Conservation (phyloP, 2,797 vertebrate genomes). For the Coranthus polyacanthus region DNA sequence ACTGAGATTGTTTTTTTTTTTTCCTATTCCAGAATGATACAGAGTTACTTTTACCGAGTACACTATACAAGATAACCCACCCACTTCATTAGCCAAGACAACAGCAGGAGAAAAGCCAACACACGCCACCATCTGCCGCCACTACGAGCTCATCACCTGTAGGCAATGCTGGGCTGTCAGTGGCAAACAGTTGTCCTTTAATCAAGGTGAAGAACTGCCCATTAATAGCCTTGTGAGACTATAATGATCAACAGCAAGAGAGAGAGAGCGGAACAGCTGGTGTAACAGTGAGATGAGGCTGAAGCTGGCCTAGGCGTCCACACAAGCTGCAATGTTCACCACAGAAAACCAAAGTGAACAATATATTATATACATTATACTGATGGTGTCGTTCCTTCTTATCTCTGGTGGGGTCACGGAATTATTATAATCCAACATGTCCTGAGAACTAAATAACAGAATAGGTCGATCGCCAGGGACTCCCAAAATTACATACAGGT, state of each 20-base stretch:
- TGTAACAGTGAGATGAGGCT: slow-evolving; percentile 6
- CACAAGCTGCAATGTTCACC: neutral
- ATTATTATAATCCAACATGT: too few relatives aligned
- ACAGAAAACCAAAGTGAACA: too few relatives aligned
- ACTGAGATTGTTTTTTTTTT: too few relatives aligned
- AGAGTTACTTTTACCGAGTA: too few relatives aligned
- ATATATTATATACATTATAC: too few relatives aligned
- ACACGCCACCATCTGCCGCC: slow-evolving; percentile 48
- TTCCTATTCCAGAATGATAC: too few relatives aligned
- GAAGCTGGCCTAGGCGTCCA: neutral
- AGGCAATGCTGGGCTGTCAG: slow-evolving; percentile 34
- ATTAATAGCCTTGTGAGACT: slow-evolving; percentile 36
- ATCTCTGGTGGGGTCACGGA: too few relatives aligned
- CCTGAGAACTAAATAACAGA: too few relatives aligned
- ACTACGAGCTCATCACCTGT: slow-evolving; percentile 37
- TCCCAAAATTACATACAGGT: too few relatives aligned
- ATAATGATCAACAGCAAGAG: slow-evolving; percentile 36
- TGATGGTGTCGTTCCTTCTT: too few relatives aligned
- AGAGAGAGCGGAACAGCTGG: slow-evolving; percentile 52
- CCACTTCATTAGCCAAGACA: slow-evolving; percentile 27
- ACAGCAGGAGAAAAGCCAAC: slow-evolving; percentile 27
- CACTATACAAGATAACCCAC: neutral
- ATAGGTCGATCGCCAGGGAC: too few relatives aligned
- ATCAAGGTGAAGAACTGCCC: slow-evolving; percentile 49
- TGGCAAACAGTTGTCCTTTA: slow-evolving; percentile 36